These are phyloP conservation scores for Brachionus manjavacas DNA, from an alignment of 1,140 invertebrate genomes.

Conservation along the genomic window DNA sequence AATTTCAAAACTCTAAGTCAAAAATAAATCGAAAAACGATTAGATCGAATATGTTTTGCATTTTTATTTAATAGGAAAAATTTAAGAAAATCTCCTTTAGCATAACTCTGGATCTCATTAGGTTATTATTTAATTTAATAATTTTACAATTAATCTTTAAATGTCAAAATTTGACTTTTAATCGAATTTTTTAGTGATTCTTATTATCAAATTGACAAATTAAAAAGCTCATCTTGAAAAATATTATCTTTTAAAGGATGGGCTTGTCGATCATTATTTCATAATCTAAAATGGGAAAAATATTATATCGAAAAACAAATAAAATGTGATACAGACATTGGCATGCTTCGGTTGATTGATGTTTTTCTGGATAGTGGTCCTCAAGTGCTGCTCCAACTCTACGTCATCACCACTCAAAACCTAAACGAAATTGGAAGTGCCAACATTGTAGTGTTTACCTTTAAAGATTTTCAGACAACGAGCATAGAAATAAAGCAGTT, in stretches of 20 bases:
- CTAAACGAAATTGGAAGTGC: constrained; percentile 8
- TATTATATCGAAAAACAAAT: constrained; percentile 42
- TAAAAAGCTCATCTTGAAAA: too few species aligned
- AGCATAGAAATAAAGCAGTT: constrained; percentile 38
- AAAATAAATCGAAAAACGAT: too few species aligned
- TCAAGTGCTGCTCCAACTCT: constrained; percentile 34
- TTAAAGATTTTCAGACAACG: constrained; percentile 37
- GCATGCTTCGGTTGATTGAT: constrained; percentile 30
- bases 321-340: constrained; percentile 40
- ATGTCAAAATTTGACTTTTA: too few species aligned
- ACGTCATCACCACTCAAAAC: constrained; percentile 36
- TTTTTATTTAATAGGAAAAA: too few species aligned
- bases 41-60: too few species aligned
- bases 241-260: background rate
- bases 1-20: too few species aligned
- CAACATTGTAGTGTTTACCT: constrained; percentile 25
- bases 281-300: constrained; percentile 42
- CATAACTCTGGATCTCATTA: too few species aligned
- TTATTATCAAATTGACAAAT: too few species aligned
- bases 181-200: too few species aligned
- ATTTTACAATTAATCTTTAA: too few species aligned
- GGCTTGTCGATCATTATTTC: constrained; percentile 21
- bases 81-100: too few species aligned
- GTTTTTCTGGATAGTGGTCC: constrained; percentile 35
- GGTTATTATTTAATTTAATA: too few species aligned